These are phyloP conservation scores for Brachionichthys hirsutus DNA, from an alignment of 2,113 vertebrate genomes.

Conservation along the genomic window DNA sequence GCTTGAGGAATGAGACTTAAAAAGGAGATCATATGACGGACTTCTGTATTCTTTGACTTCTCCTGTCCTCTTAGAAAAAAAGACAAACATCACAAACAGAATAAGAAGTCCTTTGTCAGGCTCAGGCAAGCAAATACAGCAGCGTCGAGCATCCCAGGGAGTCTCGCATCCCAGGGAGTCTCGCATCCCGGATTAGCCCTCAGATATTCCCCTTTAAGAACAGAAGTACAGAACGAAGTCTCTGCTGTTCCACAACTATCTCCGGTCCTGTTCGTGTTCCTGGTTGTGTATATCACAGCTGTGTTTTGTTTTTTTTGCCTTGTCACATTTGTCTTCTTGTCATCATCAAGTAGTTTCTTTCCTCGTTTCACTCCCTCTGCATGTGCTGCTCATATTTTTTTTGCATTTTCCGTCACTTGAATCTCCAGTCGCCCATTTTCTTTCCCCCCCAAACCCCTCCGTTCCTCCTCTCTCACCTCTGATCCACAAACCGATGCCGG, in stretches of 20 bases:
- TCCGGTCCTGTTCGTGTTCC: conserved; percentile 12
- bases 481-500: neutral
- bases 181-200: neutral
- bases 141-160: conserved; percentile 10
- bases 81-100: neutral
- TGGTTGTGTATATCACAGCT: neutral
- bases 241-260: conserved; percentile 12
- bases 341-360: neutral
- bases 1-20: too few relatives aligned
- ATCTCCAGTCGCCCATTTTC: neutral
- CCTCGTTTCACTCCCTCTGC: neutral
- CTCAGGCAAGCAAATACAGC: conserved; percentile 19
- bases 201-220: conserved; percentile 17
- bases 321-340: neutral
- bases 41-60: too few relatives aligned
- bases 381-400: neutral
- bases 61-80: too few relatives aligned
- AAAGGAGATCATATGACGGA: too few relatives aligned
- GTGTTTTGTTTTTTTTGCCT: neutral
- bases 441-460: neutral
- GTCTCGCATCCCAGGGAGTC: conserved; percentile 14
- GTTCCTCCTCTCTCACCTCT: neutral
- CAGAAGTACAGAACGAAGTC: conserved; percentile 23
- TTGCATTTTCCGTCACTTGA: neutral
- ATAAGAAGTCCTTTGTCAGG: conserved; percentile 3